Base-by-base conservation (phyloP, 23 tunicate species). In the Styela clava region DNA sequence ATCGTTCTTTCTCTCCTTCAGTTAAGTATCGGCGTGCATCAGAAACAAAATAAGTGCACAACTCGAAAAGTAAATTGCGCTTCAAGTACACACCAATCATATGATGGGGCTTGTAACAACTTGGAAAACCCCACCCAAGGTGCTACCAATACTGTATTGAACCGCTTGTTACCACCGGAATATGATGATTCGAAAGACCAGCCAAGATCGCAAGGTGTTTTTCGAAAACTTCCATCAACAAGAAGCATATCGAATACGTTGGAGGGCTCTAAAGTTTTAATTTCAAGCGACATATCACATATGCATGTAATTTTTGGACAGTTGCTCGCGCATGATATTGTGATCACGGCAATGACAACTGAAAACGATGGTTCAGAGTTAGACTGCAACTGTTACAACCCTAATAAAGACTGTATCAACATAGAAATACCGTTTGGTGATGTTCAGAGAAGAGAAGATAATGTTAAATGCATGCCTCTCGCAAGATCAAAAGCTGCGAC, bases 71-170 rank as follows among this genome's bases (percentile, higher is more conserved):
- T 5, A 5, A 44, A 44, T 44, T 44, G 56, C 12, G 9, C 12
- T 12, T 7, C 9, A 44, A 7, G 12, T 7, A 12, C 56, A 44
- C 56, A 82, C 63, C 85, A 24, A 24, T 18, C n/a, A 18, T 73
- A 73, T 1, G 98, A 94, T 35, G 98, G 94, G 22, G 74, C 86
- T 9, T 94, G 98, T 36, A 94, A 94, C 82, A 94, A 94, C 85
- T 27, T 87, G 64, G 73, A 82, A 20, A 82, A 94, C 79, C 63
- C 67, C 64, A 87, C 94, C 44, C 56, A 84, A 34, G 98, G 98
- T 24, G 69, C 88, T 52, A 64, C 94, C 0, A 20, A 69, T 29
- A 68, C 86, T 24, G 37, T 86, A 2, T 71, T 79, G 33, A 84
- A 73, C 52, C 67, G 98, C 62, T 56, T 94, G 34, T 34, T 94